phyloP scores from a whole-genome alignment of 2,113 vertebrate genomes.

The Crocuta crocuta region DNA sequence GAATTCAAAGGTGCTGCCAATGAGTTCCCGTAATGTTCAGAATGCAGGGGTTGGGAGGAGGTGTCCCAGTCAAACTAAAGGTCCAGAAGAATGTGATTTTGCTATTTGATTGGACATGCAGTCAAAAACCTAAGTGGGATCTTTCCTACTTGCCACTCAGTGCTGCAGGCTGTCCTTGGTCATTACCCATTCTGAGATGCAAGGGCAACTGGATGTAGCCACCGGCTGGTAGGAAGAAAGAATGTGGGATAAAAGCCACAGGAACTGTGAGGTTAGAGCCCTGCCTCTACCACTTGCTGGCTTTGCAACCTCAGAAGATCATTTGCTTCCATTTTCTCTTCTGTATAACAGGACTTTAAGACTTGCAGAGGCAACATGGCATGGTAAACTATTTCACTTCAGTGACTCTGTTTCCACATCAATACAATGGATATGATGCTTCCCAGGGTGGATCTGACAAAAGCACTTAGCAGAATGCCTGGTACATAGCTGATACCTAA shows the following conservation, averaged over 20 bases:
- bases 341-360: neutral
- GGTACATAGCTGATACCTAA: neutral
- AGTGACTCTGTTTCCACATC: neutral
- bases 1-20: neutral
- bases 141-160: constrained; percentile 16
- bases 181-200: neutral
- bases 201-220: neutral
- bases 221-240: neutral
- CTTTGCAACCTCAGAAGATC: neutral
- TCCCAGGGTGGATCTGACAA: neutral
- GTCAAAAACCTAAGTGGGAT: neutral
- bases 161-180: neutral
- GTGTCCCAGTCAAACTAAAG: neutral
- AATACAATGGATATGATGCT: neutral
- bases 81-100: neutral
- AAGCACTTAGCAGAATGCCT: neutral
- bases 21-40: neutral
- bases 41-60: neutral
- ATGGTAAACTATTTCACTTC: neutral
- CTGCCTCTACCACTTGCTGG: neutral
- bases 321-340: constrained; percentile 16
- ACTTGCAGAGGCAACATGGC: neutral
- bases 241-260: neutral
- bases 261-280: neutral
- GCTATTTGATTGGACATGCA: neutral